Percentiles rank a stretch among this genome's conserved stretches.
Conservation (phyloP, 2,113 vertebrate genomes). For the Myanophis thanlyinensis region DNA sequence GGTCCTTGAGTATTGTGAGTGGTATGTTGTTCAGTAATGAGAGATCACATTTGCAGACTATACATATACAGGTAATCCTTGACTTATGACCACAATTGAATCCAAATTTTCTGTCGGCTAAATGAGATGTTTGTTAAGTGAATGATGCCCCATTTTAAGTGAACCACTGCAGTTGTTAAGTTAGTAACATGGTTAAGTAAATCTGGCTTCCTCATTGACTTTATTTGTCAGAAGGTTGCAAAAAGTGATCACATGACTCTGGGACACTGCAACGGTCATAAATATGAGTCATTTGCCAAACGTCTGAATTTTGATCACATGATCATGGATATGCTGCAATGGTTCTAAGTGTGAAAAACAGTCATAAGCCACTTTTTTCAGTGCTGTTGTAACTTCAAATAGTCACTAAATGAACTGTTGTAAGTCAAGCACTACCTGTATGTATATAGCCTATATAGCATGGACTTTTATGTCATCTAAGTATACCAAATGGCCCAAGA, state of each 20-base stretch:
- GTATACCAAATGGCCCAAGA: neutral
- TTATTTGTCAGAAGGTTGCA: neutral
- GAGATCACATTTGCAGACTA: neutral
- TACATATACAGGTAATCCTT: neutral
- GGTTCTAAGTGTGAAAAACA: neutral
- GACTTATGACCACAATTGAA: neutral
- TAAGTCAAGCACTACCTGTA: neutral
- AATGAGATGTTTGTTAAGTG: neutral
- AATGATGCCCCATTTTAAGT: neutral
- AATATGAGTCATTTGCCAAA: neutral
- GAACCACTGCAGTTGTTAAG: neutral
- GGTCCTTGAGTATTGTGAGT: neutral
- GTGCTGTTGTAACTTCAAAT: neutral
- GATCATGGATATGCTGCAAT: neutral
- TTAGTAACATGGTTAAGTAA: neutral
- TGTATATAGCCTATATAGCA: neutral
- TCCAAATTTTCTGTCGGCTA: neutral
- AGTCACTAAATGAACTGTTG: neutral
- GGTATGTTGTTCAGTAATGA: neutral
- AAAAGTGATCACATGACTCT: neutral
- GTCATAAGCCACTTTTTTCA: neutral
- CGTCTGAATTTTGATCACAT: neutral
- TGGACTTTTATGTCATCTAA: neutral
- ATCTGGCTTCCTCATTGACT: neutral
- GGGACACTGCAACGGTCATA: neutral